phyloP scores from a whole-genome alignment of 2,113 vertebrate species.

The Amazona vittata region DNA sequence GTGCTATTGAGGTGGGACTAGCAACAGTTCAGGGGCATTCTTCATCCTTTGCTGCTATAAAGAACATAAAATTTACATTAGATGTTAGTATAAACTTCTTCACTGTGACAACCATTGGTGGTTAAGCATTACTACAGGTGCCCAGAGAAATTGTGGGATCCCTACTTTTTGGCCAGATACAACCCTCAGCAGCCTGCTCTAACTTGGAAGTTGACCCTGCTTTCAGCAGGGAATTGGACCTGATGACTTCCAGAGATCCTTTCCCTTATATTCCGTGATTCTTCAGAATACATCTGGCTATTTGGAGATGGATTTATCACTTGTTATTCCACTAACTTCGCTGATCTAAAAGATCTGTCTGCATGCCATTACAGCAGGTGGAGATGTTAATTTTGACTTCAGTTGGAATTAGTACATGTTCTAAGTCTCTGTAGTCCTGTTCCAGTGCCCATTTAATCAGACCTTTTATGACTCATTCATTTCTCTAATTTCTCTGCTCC shows the following conservation, averaged over 20 bases:
- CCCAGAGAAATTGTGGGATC: not conserved
- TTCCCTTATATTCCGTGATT: not conserved
- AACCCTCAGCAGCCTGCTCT: not conserved
- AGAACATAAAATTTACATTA: not conserved
- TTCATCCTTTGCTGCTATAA: not conserved
- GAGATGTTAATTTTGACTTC: conserved; percentile 40
- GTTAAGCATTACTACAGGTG: not conserved
- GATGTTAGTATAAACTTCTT: not conserved
- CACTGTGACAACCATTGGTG: not conserved
- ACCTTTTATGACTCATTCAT: not conserved
- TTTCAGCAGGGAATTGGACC: not conserved
- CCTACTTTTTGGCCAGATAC: not conserved
- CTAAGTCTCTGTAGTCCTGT: not conserved
- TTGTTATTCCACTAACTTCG: not conserved
- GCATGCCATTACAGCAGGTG: not conserved
- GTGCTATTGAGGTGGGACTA: not conserved
- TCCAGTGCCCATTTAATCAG: conserved; percentile 18
- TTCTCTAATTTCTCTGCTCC: conserved; percentile 45
- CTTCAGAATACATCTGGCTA: not conserved
- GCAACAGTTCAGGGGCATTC: not conserved
- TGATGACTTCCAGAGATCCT: not conserved
- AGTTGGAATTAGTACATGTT: not conserved
- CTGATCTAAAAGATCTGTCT: not conserved
- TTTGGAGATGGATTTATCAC: not conserved
- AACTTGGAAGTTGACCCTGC: not conserved